Evolutionary conservation across 2,797 vertebrate genomes (phyloP), one percentile per base, ranked within the genome.

Genomic region (Sebastes trivittatus): DNA sequence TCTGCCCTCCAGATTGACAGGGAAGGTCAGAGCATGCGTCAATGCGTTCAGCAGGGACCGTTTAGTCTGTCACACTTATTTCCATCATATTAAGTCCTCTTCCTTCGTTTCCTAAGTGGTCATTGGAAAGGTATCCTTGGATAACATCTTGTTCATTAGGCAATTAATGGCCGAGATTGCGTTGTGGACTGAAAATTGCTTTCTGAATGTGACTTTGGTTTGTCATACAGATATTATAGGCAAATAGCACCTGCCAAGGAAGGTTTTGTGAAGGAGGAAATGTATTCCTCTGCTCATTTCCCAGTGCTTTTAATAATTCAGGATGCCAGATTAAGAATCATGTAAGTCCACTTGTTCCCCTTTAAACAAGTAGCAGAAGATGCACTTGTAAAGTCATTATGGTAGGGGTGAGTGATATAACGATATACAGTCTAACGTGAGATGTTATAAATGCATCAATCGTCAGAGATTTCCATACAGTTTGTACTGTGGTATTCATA

Each of bases 11-110:
- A 88, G 75, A 90, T 83, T 92, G 93, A 95, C 94, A 91, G 90
- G 78, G 87, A 94, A 95, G 93, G 94, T 94, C 92, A 87, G 74
- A 71, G 86, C 83, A 74, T 86, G 90, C 87, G 82, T 90, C 88
- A 90, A 78, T 80, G 87, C 81, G 55, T 87, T 87, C 91, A 88
- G 79, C 74, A 0, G 84, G 82, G 86, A 90, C 83, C 82, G 83
- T 92, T 94, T 91, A 92, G 90, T 88, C 89, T 89, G 92, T 93
- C 93, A 93, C 92, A 94, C 90, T 92, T 93, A 92, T 93, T 94
- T 94, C 93, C 93, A 92, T 94, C 94, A 94, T 89, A 94, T 95
- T 93, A 94, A 86, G 75, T 87, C 86, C 69, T 88, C 88, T 90
- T 88, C 79, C 89, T 88, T 80, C 85, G 87, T 85, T 84, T 88